Evolutionary conservation across 2,797 vertebrate species (phyloP), one percentile per base, ranked within the genome.

Genomic region (Eremophila alpestris): DNA sequence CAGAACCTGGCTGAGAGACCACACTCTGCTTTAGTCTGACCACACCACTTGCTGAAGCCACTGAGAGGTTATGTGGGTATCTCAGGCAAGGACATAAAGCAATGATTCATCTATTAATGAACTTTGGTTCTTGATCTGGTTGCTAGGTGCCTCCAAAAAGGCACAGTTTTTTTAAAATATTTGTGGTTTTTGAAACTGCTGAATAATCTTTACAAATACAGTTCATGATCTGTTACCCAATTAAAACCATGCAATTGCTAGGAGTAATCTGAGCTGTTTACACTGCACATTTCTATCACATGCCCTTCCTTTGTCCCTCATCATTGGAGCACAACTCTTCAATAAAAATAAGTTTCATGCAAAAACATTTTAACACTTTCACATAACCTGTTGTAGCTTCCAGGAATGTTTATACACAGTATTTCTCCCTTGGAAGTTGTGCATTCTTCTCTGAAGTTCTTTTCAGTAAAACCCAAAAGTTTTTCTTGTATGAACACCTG

Each of bases 181-280:
- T 86, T 86, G 69, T 69, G 43, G 0, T 3, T 87, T 87, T 95
- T 90, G 36, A 93, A 95, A 96, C 55, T 90, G 84, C 55, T 92
- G 76, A 83, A 93, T 90, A 93, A 92, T 88, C 59, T 88, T 87
- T 40, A 91, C 59, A 92, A 92, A 86, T 48, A 90, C 6, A 90
- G 63, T 78, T 93, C 36, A n/a, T 18, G 16, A 75, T 64, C 64
- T 92, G n/a, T 55, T 90, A 87, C 68, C 58, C 36, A 26, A 27
- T 63, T 87, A 78, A 82, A 92, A 52, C 26, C 62, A 56, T 55
- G 46, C 43, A 68, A 75, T 59, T 87, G 41, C 43, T 59, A 93
- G 48, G 36, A 94, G 56, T 38, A 69, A 69, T 63, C 30, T 55
- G 63, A 88, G 56, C 41, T 85, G 62, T 89, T 83, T 69, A 46